Evolutionary conservation across 2,113 vertebrate genomes (phyloP).

Genomic region (Mus spicilegus): DNA sequence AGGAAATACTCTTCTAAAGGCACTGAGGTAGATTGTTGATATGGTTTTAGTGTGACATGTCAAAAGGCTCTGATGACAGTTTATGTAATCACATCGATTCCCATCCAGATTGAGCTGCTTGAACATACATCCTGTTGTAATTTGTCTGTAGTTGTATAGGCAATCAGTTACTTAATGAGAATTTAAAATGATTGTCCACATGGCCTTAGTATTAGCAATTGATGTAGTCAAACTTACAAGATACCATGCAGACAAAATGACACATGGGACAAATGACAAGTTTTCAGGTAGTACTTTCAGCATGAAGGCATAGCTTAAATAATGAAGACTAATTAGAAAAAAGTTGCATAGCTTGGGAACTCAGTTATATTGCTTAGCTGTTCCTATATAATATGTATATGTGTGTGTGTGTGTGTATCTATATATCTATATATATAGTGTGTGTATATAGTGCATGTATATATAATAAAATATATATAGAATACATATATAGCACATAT

Average conservation of each 20-base stretch:
- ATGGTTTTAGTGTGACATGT: neutral
- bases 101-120: neutral
- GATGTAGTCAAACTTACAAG: constrained; percentile 47
- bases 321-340: neutral
- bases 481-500: neutral
- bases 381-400: neutral
- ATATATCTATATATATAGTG: too few relatives aligned
- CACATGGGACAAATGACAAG: neutral
- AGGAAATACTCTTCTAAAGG: constrained; percentile 15
- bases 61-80: constrained; percentile 35
- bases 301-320: neutral
- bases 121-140: constrained; percentile 5
- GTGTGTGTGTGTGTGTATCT: too few relatives aligned
- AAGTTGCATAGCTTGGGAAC: neutral
- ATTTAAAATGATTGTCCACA: constrained; percentile 23
- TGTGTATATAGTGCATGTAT: too few relatives aligned
- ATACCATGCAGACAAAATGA: neutral
- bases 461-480: neutral
- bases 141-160: constrained; percentile 41
- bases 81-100: constrained; percentile 37
- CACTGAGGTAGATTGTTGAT: neutral
- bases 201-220: neutral
- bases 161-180: constrained; percentile 1
- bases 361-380: neutral
- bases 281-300: constrained; percentile 16